Conservation (phyloP, 2,113 vertebrate genomes). For the Peromyscus polionotus region DNA sequence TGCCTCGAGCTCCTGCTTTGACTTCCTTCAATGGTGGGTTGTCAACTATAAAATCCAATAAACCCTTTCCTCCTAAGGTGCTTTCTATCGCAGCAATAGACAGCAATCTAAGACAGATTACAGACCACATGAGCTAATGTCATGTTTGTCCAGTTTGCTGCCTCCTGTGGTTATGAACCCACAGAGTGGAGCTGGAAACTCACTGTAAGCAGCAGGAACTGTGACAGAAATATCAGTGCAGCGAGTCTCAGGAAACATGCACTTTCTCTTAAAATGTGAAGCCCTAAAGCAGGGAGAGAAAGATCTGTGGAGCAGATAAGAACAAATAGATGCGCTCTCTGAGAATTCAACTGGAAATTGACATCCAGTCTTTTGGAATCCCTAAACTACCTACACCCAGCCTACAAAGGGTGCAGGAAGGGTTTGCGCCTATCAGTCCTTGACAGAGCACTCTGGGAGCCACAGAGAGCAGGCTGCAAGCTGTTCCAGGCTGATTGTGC, state of each 20-base stretch:
- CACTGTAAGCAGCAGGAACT: constrained; percentile 55
- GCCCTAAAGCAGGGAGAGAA: constrained; percentile 51
- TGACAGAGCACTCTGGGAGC: neutral
- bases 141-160: constrained; percentile 53
- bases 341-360: constrained; percentile 63
- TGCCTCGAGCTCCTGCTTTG: neutral
- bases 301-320: constrained; percentile 16
- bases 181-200: constrained; percentile 67
- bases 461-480: neutral
- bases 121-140: constrained; percentile 17
- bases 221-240: constrained; percentile 71
- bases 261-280: constrained; percentile 69
- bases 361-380: neutral
- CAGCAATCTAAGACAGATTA: neutral
- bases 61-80: neutral
- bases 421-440: neutral
- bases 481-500: neutral
- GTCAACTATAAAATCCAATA: neutral
- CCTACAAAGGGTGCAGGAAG: constrained; percentile 11
- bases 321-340: constrained; percentile 5
- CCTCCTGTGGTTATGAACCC: constrained; percentile 64
- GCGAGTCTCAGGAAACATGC: neutral
- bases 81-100: neutral
- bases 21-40: too few species aligned
- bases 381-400: neutral